These are phyloP conservation scores for Hassar affinis DNA, from an alignment of 2,113 vertebrate species.

Conservation along the genomic window DNA sequence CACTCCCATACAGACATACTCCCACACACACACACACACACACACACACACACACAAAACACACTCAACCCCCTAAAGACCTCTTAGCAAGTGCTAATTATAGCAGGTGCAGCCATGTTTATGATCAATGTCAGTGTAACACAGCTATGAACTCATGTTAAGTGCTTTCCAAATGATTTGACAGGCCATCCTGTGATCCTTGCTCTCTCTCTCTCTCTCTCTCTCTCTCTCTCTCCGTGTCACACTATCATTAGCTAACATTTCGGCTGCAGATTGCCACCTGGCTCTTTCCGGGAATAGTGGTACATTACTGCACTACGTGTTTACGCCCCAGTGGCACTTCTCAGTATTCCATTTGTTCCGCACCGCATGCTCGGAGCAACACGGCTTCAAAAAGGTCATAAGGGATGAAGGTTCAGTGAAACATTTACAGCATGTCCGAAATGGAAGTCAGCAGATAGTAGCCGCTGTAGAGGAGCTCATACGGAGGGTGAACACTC, in stretches of 20 bases:
- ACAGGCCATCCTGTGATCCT: background rate
- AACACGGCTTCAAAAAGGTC: constrained; percentile 24
- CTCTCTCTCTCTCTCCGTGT: background rate
- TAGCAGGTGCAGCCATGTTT: background rate
- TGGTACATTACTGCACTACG: constrained; percentile 9
- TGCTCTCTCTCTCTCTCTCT: background rate
- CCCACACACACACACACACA: too few species aligned
- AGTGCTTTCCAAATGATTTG: constrained; percentile 9
- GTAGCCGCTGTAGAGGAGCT: background rate
- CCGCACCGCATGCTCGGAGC: constrained; percentile 17
- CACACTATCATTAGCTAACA: constrained; percentile 20
- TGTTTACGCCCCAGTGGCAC: constrained; percentile 9
- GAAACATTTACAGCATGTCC: constrained; percentile 36
- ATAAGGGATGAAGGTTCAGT: constrained; percentile 18
- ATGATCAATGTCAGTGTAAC: background rate
- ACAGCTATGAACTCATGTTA: background rate
- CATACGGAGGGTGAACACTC: too few species aligned
- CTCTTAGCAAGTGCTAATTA: background rate
- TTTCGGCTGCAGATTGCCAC: constrained; percentile 2
- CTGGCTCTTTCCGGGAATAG: constrained; percentile 26
- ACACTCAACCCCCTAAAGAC: background rate
- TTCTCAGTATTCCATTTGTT: constrained; percentile 37
- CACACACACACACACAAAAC: background rate
- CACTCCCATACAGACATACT: too few species aligned
- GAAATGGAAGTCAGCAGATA: constrained; percentile 19